Evolutionary conservation across 2,113 vertebrate genomes (phyloP).

Genomic region (Phalacrocorax carbo): DNA sequence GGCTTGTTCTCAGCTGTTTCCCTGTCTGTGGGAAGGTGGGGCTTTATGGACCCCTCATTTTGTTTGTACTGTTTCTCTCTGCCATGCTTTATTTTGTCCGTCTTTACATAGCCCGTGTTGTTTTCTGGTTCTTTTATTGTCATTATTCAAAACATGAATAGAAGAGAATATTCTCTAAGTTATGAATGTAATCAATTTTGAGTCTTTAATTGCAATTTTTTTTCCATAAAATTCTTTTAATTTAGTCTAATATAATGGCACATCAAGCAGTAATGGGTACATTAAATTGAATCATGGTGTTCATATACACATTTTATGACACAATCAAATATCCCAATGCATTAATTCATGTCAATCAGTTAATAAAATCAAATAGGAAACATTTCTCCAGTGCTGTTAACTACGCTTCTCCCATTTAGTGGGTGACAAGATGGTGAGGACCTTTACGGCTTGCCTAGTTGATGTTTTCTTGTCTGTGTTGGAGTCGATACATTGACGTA

Average conservation of each 20-base stretch:
- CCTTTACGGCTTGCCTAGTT: constrained; percentile 9
- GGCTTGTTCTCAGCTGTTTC: not conserved
- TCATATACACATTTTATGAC: constrained; percentile 86
- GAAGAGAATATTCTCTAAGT: constrained; percentile 77
- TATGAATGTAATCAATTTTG: constrained; percentile 83
- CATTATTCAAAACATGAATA: constrained; percentile 79
- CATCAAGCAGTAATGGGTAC: constrained; percentile 84
- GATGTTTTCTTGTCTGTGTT: not conserved
- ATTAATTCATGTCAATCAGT: constrained; percentile 87
- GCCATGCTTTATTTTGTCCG: constrained; percentile 11
- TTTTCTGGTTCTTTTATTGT: constrained; percentile 71
- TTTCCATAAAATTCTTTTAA: constrained; percentile 86
- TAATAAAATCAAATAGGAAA: constrained; percentile 85
- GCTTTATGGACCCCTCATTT: not conserved
- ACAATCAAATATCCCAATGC: constrained; percentile 85
- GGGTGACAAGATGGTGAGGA: constrained; percentile 17
- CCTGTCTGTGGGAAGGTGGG: not conserved
- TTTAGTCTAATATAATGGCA: constrained; percentile 87
- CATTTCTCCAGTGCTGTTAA: constrained; percentile 68
- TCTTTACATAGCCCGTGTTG: constrained; percentile 39
- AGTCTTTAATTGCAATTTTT: constrained; percentile 85
- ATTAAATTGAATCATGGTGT: constrained; percentile 87
- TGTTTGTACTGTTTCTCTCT: not conserved
- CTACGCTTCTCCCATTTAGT: constrained; percentile 54
- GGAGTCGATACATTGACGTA: not conserved